phyloP scores from a whole-genome alignment of 2,113 vertebrate species.

The Lophura nycthemera region DNA sequence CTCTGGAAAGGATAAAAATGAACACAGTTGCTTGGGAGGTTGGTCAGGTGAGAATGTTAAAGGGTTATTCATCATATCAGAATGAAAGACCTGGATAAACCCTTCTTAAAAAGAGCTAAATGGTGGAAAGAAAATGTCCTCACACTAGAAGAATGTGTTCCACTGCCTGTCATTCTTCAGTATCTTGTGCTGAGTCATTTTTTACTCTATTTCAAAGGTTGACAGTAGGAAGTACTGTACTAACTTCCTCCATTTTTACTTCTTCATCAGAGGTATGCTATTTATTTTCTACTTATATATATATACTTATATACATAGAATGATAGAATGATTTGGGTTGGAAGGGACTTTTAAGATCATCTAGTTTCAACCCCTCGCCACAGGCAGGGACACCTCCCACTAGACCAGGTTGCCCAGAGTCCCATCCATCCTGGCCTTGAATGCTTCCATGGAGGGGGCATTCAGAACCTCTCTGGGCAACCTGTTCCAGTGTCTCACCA shows the following conservation, averaged over 20 bases:
- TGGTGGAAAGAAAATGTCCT: not conserved
- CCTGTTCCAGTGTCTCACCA: too few relatives aligned
- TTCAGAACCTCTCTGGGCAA: too few relatives aligned
- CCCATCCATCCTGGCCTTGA: too few relatives aligned
- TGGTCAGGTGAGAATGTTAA: not conserved
- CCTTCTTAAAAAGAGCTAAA: not conserved
- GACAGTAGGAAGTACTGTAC: not conserved
- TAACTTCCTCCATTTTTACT: not conserved
- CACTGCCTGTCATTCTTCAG: not conserved
- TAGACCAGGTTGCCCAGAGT: too few relatives aligned
- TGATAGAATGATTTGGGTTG: too few relatives aligned
- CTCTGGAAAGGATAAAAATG: not conserved
- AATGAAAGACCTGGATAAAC: not conserved
- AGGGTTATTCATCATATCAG: fast-evolving
- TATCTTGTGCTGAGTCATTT: not conserved
- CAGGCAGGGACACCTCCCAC: too few relatives aligned
- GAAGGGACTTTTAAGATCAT: too few relatives aligned
- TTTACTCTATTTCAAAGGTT: not conserved
- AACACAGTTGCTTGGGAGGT: not conserved
- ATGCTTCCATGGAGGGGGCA: too few relatives aligned
- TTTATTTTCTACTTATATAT: not conserved
- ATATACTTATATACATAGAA: too few relatives aligned
- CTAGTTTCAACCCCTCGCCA: too few relatives aligned
- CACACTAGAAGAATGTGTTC: not conserved
- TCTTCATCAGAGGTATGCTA: not conserved